These are phyloP conservation scores for Stomorhina lunata DNA, from an alignment of 2,888 invertebrate species.

Conservation along the genomic window DNA sequence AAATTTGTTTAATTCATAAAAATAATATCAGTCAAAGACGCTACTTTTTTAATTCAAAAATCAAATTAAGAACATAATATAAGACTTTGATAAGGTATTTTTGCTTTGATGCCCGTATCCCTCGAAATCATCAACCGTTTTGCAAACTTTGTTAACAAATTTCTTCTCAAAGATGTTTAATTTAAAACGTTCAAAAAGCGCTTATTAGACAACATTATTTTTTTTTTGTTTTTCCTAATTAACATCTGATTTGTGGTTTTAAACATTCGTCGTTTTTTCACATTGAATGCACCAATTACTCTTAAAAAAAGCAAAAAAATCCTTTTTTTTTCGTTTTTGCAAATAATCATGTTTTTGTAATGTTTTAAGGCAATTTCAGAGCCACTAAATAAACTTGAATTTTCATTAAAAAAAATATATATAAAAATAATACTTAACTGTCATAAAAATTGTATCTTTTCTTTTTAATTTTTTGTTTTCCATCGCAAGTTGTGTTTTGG, in stretches of 20 bases:
- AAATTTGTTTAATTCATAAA: too few species aligned
- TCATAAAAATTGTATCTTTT: conserved; percentile 14
- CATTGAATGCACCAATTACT: conserved; percentile 1
- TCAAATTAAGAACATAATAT: too few species aligned
- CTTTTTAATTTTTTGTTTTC: neutral
- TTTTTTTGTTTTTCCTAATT: neutral
- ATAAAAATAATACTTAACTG: conserved; percentile 35
- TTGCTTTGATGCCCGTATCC: too few species aligned
- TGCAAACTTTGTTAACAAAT: too few species aligned
- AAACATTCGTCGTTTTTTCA: neutral
- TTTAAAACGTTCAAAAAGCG: too few species aligned
- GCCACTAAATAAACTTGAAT: conserved; percentile 57
- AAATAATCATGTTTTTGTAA: neutral
- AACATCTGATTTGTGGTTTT: neutral
- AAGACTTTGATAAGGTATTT: too few species aligned
- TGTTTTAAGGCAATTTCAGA: conserved; percentile 10
- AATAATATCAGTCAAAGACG: too few species aligned
- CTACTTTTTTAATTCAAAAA: too few species aligned
- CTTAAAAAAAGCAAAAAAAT: neutral
- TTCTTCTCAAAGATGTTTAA: too few species aligned
- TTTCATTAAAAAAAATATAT: conserved; percentile 22
- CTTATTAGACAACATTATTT: too few species aligned
- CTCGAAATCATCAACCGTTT: too few species aligned
- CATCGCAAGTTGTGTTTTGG: neutral
- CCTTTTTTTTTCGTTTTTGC: neutral